These are phyloP conservation scores for Sebastes paucispinis DNA, from an alignment of 2,797 vertebrate species.

Conservation along the genomic window DNA sequence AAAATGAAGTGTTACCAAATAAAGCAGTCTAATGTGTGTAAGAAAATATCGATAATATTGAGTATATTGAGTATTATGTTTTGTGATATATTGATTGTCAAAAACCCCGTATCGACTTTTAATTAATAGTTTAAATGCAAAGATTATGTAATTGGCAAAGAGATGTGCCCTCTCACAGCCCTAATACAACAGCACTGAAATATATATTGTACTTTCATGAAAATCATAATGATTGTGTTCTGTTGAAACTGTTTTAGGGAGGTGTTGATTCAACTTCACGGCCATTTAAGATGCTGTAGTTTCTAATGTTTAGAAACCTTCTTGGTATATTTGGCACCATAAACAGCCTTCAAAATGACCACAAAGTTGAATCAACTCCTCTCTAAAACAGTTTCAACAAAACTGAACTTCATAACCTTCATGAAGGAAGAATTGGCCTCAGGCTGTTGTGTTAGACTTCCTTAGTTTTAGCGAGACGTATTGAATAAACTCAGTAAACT, in stretches of 20 bases:
- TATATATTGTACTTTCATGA: background rate
- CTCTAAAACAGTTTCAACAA: background rate
- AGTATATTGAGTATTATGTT: too few species aligned
- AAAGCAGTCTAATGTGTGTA: background rate
- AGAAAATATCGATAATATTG: too few species aligned
- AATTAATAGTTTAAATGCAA: too few species aligned
- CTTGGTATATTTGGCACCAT: background rate
- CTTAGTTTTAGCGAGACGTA: background rate
- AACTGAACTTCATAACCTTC: background rate
- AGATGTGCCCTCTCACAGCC: too few species aligned
- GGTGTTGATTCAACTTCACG: background rate
- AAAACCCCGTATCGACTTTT: too few species aligned
- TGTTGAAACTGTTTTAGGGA: background rate
- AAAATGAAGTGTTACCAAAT: too few species aligned
- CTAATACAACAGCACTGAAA: background rate
- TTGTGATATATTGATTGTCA: too few species aligned
- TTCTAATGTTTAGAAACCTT: background rate
- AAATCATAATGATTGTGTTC: background rate
- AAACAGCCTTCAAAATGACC: background rate
- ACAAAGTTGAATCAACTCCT: background rate
- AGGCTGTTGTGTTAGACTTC: background rate
- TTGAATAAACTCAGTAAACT: background rate
- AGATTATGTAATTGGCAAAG: too few species aligned
- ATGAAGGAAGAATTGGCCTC: background rate
- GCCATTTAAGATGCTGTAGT: background rate